These are phyloP conservation scores for Coboldia fuscipes DNA, from an alignment of 1,140 invertebrate genomes.

Conservation along the genomic window DNA sequence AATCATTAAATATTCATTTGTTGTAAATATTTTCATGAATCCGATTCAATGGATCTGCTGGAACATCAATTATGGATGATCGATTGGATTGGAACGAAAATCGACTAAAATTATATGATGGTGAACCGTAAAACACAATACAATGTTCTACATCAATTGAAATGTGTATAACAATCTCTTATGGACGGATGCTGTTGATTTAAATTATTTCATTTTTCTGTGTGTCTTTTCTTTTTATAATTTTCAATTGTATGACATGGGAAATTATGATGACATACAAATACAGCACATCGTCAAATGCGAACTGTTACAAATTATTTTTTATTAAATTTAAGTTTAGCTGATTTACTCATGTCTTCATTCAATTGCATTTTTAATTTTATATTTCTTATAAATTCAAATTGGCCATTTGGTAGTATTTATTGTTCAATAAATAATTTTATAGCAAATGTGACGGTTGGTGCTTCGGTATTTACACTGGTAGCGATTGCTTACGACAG, in stretches of 20 bases:
- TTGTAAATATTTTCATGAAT: too few species aligned
- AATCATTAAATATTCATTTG: too few species aligned
- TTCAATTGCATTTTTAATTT: conserved; percentile 89
- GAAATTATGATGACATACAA: too few species aligned
- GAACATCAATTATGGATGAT: too few species aligned
- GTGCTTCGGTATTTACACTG: conserved; percentile 77
- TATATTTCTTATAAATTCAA: conserved; percentile 59
- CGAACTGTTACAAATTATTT: conserved; percentile 91
- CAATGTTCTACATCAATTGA: too few species aligned
- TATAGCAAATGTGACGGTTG: conserved; percentile 69
- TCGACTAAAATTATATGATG: too few species aligned
- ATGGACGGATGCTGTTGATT: too few species aligned
- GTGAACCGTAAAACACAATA: too few species aligned
- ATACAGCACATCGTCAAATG: conserved; percentile 67
- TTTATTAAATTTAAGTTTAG: conserved; percentile 80
- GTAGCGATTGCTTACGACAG: conserved; percentile 64
- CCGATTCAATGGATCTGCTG: too few species aligned
- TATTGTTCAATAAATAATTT: conserved; percentile 81
- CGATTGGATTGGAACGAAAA: too few species aligned
- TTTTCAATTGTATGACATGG: neutral
- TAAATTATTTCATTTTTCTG: too few species aligned
- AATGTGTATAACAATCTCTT: too few species aligned
- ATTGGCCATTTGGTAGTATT: conserved; percentile 70
- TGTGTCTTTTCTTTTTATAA: neutral
- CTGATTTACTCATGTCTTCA: conserved; percentile 78